phyloP scores from a whole-genome alignment of 2,113 vertebrate species.

The Eira barbara region DNA sequence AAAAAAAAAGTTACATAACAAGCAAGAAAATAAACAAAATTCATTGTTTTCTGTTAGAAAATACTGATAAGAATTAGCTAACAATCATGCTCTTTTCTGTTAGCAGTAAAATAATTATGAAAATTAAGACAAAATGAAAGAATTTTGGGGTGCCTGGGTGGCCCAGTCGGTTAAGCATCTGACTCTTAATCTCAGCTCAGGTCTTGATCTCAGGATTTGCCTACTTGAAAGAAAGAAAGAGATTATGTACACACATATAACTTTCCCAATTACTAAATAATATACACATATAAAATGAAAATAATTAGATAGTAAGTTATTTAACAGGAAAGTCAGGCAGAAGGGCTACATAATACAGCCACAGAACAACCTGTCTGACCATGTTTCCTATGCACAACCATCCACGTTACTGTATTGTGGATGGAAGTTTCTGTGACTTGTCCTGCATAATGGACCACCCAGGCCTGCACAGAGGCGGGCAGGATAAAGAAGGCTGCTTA shows the following conservation, averaged over 20 bases:
- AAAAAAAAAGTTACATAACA: background rate
- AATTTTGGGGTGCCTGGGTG: background rate
- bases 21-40: background rate
- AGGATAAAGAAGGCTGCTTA: background rate
- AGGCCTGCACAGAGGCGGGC: background rate
- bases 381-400: background rate
- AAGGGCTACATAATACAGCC: background rate
- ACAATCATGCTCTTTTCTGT: background rate
- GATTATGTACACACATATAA: background rate
- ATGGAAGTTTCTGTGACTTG: background rate
- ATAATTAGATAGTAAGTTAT: background rate
- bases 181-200: background rate
- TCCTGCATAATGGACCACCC: background rate
- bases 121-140: conserved; percentile 21
- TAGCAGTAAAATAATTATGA: background rate
- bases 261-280: background rate
- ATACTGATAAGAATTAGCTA: background rate
- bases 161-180: background rate
- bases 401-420: background rate
- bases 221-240: background rate
- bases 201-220: background rate
- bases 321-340: background rate
- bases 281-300: background rate
- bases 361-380: background rate
- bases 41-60: background rate